These are phyloP conservation scores for Agrypnia vestita DNA, from an alignment of 1,140 invertebrate genomes.

Conservation along the genomic window DNA sequence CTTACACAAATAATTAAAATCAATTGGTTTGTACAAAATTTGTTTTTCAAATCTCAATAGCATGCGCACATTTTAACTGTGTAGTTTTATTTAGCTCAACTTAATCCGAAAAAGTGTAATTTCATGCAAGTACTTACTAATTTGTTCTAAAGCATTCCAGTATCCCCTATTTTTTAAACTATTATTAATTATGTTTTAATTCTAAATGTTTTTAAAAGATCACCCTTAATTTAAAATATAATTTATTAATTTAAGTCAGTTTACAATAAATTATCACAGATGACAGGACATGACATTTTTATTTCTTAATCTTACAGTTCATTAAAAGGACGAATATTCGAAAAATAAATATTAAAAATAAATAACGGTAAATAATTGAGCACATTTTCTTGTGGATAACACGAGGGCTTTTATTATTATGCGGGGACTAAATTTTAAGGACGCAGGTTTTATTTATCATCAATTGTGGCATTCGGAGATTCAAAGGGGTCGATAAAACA, in stretches of 20 bases:
- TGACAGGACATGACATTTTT: conserved; percentile 54
- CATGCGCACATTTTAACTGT: too few relatives aligned
- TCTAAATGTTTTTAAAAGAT: conserved; percentile 8
- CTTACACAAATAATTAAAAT: too few relatives aligned
- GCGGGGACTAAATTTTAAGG: neutral
- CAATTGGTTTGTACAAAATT: too few relatives aligned
- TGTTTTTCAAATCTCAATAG: too few relatives aligned
- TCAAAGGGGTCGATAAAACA: neutral
- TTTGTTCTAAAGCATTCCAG: conserved; percentile 3
- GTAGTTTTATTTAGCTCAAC: too few relatives aligned
- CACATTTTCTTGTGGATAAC: conserved; percentile 33
- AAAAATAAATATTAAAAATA: conserved; percentile 31
- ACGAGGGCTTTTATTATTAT: neutral
- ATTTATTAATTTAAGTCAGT: conserved; percentile 58
- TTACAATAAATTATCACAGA: conserved; percentile 61
- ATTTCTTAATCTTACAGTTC: conserved; percentile 36
- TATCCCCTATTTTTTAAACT: conserved; percentile 1
- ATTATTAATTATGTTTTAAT: neutral
- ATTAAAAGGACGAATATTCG: conserved; percentile 3
- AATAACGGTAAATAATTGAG: conserved; percentile 39
- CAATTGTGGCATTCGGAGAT: conserved; percentile 10
- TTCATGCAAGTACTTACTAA: conserved; percentile 6
- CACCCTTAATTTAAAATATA: conserved; percentile 56
- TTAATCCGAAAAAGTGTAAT: neutral
- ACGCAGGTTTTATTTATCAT: conserved; percentile 8